These are phyloP conservation scores for Beroe ovata DNA, from an alignment of 37 sponge, comb jelly and placozoan genomes.

Conservation along the genomic window DNA sequence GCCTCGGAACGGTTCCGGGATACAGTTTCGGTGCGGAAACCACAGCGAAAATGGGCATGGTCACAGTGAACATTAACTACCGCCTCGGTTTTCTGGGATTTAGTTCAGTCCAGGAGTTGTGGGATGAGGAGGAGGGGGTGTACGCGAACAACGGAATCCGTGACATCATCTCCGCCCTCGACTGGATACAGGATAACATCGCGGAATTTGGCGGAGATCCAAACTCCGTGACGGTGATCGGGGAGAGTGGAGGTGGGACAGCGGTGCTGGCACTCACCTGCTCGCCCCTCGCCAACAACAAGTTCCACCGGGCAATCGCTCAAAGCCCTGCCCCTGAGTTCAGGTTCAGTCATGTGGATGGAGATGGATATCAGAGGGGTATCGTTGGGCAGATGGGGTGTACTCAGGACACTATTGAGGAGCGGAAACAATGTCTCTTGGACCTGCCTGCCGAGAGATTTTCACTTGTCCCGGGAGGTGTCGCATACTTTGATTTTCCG, in stretches of 20 bases:
- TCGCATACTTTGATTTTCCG: slow-evolving; percentile 28
- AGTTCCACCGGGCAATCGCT: slow-evolving; percentile 25
- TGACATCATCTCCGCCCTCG: slow-evolving; percentile 22
- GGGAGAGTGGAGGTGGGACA: slow-evolving; percentile 44
- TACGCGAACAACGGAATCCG: slow-evolving; percentile 47
- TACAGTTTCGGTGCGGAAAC: slow-evolving; percentile 41
- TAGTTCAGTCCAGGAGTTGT: background rate
- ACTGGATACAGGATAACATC: slow-evolving; percentile 48
- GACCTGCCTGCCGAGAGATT: background rate
- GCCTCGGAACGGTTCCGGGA: background rate
- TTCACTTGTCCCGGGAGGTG: background rate
- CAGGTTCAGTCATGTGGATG: background rate
- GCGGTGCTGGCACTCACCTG: slow-evolving; percentile 32
- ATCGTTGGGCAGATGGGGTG: background rate
- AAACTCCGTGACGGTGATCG: background rate
- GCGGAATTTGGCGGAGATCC: slow-evolving; percentile 44
- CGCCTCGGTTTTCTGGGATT: slow-evolving; percentile 40
- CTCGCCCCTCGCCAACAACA: slow-evolving; percentile 55
- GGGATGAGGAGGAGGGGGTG: background rate
- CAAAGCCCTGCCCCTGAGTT: slow-evolving; percentile 33
- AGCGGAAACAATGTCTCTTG: background rate
- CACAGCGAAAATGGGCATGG: background rate
- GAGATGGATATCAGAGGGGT: background rate
- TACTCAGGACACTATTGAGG: background rate
- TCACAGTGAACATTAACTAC: slow-evolving; percentile 63